These are phyloP conservation scores for Hyposmocoma kahamanoa DNA, from an alignment of 1,140 invertebrate genomes.

Conservation along the genomic window DNA sequence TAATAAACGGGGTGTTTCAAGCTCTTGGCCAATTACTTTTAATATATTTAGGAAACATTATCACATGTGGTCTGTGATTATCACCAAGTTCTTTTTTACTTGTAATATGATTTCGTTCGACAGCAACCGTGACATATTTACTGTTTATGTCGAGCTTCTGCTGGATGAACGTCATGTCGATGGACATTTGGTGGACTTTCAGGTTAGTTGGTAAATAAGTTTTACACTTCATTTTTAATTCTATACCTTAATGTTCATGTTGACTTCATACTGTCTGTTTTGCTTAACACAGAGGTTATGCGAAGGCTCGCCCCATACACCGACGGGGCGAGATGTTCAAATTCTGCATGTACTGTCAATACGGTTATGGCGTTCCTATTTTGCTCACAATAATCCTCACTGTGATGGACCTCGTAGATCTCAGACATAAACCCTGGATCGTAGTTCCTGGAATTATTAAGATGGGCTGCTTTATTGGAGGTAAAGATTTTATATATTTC, in stretches of 20 bases:
- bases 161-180: slow-evolving; percentile 86
- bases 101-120: no score
- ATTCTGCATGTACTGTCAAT: slow-evolving; percentile 76
- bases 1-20: no score
- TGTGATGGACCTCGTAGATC: slow-evolving; percentile 23
- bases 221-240: no score
- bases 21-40: no score
- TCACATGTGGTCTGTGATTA: no score
- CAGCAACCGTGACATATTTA: slow-evolving; percentile 76
- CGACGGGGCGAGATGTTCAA: slow-evolving; percentile 62
- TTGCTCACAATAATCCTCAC: slow-evolving; percentile 27
- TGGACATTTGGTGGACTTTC: slow-evolving; percentile 77
- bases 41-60: no score
- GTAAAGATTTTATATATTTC: no score
- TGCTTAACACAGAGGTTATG: slow-evolving; percentile 41
- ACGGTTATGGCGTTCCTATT: slow-evolving; percentile 73
- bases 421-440: slow-evolving; percentile 38
- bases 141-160: slow-evolving; percentile 85
- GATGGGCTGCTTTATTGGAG: slow-evolving; percentile 43
- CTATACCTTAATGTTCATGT: no score
- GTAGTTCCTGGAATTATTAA: slow-evolving; percentile 34
- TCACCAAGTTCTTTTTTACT: no score
- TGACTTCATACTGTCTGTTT: no score
- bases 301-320: slow-evolving; percentile 51
- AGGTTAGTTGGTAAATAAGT: slow-evolving; percentile 38